Conservation (phyloP, 2,888 invertebrate genomes). For the Salpingus planirostris region DNA sequence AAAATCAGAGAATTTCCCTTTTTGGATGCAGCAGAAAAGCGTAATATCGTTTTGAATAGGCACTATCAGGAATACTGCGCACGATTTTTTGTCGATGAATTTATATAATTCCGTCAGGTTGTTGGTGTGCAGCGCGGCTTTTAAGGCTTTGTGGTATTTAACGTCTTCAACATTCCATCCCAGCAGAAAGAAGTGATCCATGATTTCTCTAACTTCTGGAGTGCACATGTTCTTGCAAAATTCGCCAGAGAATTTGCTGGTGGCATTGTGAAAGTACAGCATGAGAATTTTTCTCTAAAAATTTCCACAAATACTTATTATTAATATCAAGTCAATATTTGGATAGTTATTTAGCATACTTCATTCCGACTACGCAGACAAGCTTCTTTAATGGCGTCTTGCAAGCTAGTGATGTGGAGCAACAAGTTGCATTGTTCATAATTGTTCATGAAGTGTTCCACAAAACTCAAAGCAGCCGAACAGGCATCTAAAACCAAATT, state of each 20-base stretch:
- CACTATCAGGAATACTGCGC: conserved; percentile 22
- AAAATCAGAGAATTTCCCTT: conserved; percentile 18
- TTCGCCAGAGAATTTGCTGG: conserved; percentile 23
- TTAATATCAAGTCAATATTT: too few relatives aligned
- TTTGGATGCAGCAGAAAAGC: conserved; percentile 16
- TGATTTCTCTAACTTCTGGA: conserved; percentile 18
- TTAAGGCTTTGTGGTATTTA: conserved; percentile 23
- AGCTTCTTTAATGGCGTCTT: background rate
- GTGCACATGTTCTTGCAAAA: conserved; percentile 22
- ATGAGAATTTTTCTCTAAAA: conserved; percentile 16
- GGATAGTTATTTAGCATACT: too few relatives aligned
- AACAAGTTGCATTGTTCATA: background rate
- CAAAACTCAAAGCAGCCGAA: background rate
- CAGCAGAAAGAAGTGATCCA: conserved; percentile 24
- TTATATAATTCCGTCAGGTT: conserved; percentile 17
- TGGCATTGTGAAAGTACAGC: conserved; percentile 28
- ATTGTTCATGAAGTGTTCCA: background rate
- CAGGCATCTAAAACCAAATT: too few relatives aligned
- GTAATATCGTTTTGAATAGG: conserved; percentile 18
- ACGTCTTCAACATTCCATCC: conserved; percentile 30
- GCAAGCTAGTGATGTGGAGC: background rate
- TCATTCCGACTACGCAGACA: too few relatives aligned
- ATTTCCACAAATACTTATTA: too few relatives aligned
- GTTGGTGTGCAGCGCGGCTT: conserved; percentile 13
- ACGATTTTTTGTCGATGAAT: conserved; percentile 14